Conservation (phyloP, 2,113 vertebrate species). For the Shinisaurus crocodilurus region DNA sequence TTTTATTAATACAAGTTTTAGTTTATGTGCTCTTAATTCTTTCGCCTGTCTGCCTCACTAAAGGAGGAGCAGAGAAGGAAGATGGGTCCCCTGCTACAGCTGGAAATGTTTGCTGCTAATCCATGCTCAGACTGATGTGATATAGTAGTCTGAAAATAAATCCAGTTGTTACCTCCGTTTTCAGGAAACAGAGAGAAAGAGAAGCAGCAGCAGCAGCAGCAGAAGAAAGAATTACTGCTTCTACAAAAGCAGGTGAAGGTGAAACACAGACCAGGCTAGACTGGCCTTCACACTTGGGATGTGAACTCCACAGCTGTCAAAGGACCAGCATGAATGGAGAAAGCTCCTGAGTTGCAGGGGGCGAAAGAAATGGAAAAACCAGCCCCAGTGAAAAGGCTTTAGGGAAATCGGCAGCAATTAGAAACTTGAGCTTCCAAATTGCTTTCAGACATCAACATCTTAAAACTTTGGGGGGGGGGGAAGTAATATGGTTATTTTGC, state of each 20-base stretch:
- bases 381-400: neutral
- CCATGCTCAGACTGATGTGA: constrained; percentile 29
- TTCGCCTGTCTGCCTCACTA: constrained; percentile 32
- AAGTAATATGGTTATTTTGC: neutral
- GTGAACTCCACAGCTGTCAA: rapidly evolving
- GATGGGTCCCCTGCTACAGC: constrained; percentile 31
- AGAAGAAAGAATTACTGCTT: constrained; percentile 3
- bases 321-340: neutral
- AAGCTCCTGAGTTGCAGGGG: neutral
- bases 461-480: too few relatives aligned
- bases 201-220: neutral
- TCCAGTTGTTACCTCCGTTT: neutral
- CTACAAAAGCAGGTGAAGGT: constrained; percentile 26
- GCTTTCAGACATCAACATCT: neutral
- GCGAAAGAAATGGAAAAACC: constrained; percentile 7
- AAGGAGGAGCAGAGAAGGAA: constrained; percentile 48
- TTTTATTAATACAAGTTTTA: constrained; percentile 73
- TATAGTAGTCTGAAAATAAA: constrained; percentile 39
- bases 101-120: constrained; percentile 60
- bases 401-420: neutral
- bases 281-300: neutral
- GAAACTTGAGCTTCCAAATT: neutral
- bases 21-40: constrained; percentile 66
- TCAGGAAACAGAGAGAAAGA: neutral
- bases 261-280: neutral